phyloP scores from a whole-genome alignment of 2,113 vertebrate genomes.

The Trichechus manatus region DNA sequence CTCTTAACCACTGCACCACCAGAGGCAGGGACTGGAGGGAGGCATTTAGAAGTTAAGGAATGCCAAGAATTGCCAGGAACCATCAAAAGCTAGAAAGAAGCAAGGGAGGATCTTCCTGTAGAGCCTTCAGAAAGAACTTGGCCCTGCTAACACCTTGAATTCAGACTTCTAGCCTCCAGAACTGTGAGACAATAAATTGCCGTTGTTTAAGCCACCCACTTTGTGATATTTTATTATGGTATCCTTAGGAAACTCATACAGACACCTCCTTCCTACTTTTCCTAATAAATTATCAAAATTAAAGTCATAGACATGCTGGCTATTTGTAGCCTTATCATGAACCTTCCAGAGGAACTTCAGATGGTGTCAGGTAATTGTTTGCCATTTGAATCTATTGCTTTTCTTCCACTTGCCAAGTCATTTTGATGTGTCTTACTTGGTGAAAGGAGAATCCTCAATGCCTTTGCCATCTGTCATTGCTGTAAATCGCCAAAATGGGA shows the following conservation, averaged over 20 bases:
- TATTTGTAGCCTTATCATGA: slow-evolving; percentile 88
- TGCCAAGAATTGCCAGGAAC: not conserved
- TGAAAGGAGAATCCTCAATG: slow-evolving; percentile 87
- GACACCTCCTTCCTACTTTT: not conserved
- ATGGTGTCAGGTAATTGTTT: slow-evolving; percentile 94
- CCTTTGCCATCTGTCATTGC: slow-evolving; percentile 85
- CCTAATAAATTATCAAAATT: slow-evolving; percentile 63
- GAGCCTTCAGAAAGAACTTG: not conserved
- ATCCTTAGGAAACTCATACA: not conserved
- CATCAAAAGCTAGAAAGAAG: not conserved
- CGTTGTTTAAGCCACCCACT: not conserved
- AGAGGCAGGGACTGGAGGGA: not conserved
- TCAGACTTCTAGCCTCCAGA: not conserved
- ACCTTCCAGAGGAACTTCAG: slow-evolving; percentile 88
- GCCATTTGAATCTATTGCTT: slow-evolving; percentile 92
- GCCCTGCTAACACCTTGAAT: not conserved
- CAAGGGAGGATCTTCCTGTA: not conserved
- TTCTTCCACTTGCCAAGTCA: slow-evolving; percentile 87
- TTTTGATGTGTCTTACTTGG: slow-evolving; percentile 86
- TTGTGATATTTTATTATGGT: not conserved
- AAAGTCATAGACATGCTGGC: slow-evolving; percentile 74
- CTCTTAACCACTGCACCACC: too few relatives aligned
- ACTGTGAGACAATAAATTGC: not conserved
- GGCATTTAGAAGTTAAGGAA: not conserved
- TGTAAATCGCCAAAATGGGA: slow-evolving; percentile 87